Evolutionary conservation across 2,888 invertebrate genomes (phyloP), one percentile per base, ranked within the genome.

Genomic region (Heliconius sara): DNA sequence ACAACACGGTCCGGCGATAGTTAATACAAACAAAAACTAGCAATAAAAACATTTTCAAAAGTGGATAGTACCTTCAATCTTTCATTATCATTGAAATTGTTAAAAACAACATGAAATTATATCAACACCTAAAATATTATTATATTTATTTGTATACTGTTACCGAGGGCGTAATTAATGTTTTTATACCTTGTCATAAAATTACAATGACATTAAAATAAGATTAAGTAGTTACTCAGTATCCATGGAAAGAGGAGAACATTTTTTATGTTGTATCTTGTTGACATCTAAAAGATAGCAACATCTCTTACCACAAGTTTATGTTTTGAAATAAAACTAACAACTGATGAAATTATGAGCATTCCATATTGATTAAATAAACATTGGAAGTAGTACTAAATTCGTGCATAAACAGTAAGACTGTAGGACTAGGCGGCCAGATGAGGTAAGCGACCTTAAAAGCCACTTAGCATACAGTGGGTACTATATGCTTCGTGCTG

Each of bases 381-480:
- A 90, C 87, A 89, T 89, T 76, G 84, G 79, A 87, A 83, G 83
- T 83, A 86, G 86, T 82, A 88, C 88, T 89, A 88, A 90, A 90
- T 89, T 90, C 89, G 89, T 90, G 88, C 88, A 89, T 88, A 89
- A 89, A 87, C 88, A 90, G 87, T 88, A 87, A 86, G 87, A 89
- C 88, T 86, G 87, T 86, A 87, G 86, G 86, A 85, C 86, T 88
- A 89, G 88, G 87, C 88, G 87, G 87, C 84, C 87, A 87, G 91
- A 92, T 94, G 94, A 94, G 94, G 94, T 94, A 94, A 94, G 92
- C 93, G 94, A 94, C 93, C 94, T 94, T 93, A 93, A 91, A 89
- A 93, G 91, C 91, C 94, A 95, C 94, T 94, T 94, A 93, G 91
- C 92, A 89, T 90, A 87, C 90, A 84, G 84, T 89, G 5, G 47